Conservation (phyloP, 2,797 vertebrate genomes). For the Propithecus perrieri region DNA sequence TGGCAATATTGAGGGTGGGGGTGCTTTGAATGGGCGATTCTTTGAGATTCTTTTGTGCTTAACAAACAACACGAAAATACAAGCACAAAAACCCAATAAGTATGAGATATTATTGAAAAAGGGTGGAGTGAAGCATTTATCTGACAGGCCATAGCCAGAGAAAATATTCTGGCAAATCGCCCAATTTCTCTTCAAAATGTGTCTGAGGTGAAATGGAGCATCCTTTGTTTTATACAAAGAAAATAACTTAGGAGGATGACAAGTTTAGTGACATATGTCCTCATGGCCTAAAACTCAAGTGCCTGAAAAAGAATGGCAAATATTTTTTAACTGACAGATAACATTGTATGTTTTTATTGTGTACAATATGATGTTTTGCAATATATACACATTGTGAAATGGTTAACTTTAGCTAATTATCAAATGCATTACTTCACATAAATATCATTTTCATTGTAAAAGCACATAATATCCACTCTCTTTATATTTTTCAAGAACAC, state of each 20-base stretch:
- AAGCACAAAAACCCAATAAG: background rate
- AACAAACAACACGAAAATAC: background rate
- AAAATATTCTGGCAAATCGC: conserved; percentile 47
- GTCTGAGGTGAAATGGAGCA: conserved; percentile 68
- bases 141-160: conserved; percentile 1
- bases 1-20: background rate
- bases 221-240: conserved; percentile 51
- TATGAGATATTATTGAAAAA: background rate
- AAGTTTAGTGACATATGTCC: conserved; percentile 3
- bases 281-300: background rate
- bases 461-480: background rate
- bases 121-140: background rate
- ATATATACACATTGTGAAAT: background rate
- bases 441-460: background rate
- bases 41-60: background rate
- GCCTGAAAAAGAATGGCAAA: background rate
- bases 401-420: background rate
- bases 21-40: background rate
- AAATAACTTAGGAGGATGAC: conserved; percentile 43
- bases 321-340: background rate
- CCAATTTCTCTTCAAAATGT: conserved; percentile 64
- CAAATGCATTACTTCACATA: background rate
- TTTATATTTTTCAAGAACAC: background rate
- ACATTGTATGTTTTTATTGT: background rate
- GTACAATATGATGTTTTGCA: background rate